Percentiles rank a stretch among this genome's conserved stretches.
phyloP scores from a whole-genome alignment of 1,140 invertebrate genomes.

The Nephila pilipes region DNA sequence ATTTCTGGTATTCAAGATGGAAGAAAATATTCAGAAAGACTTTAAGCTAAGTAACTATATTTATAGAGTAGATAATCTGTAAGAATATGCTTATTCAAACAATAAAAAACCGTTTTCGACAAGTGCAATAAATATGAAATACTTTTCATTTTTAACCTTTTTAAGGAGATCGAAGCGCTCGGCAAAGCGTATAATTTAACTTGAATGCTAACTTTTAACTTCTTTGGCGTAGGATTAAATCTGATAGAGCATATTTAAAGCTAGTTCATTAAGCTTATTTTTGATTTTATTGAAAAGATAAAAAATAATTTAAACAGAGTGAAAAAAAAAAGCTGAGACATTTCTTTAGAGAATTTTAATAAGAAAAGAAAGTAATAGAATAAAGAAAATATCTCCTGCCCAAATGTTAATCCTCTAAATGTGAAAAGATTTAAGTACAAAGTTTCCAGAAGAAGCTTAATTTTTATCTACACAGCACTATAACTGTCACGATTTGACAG shows the following conservation, averaged over 20 bases:
- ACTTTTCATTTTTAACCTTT: too few species aligned
- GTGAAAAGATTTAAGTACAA: constrained; percentile 41
- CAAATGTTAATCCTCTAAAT: constrained; percentile 23
- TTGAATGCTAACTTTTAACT: background rate
- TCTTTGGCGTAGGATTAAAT: background rate
- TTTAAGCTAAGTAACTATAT: too few species aligned
- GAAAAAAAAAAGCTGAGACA: background rate
- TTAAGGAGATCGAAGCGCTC: background rate
- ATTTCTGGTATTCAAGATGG: too few species aligned
- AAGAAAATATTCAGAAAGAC: too few species aligned
- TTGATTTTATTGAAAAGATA: background rate
- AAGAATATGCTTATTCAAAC: too few species aligned
- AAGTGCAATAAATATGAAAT: too few species aligned
- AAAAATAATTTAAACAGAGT: constrained; percentile 17
- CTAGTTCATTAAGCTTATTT: constrained; percentile 5
- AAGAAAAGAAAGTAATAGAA: constrained; percentile 6
- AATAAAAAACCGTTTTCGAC: too few species aligned
- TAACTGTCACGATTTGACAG: constrained; percentile 9
- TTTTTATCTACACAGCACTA: constrained; percentile 43
- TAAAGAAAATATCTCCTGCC: constrained; percentile 27
- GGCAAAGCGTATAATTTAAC: background rate
- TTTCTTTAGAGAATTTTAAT: background rate
- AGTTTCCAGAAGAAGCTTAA: constrained; percentile 18
- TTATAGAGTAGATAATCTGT: too few species aligned
- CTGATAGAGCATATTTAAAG: background rate